Evolutionary conservation across 35 echinoderm and acorn worm genomes (phyloP).

Genomic region (Chiridota heheva): DNA sequence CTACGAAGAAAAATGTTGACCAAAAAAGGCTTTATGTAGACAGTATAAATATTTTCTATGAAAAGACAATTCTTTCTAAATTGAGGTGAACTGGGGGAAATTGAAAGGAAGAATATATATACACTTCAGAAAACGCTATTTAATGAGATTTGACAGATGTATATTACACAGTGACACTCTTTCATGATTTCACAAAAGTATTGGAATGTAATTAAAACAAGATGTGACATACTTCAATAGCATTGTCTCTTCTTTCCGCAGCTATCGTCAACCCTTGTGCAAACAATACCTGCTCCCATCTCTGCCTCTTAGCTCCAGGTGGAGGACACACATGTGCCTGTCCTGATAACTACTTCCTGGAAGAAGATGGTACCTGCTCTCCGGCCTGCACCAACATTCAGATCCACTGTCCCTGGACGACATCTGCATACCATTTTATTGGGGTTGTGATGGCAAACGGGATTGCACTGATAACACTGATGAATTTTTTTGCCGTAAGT

Average conservation of each 20-base stretch:
- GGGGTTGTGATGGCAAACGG: constrained; percentile 61
- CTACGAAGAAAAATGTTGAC: no score
- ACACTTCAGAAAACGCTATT: no score
- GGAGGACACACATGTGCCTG: constrained; percentile 23
- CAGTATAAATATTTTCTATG: no score
- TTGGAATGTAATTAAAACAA: no score
- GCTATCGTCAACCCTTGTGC: constrained; percentile 54
- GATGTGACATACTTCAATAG: no score
- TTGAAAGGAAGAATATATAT: no score
- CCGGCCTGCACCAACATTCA: constrained; percentile 42
- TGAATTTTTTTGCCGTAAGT: constrained; percentile 47
- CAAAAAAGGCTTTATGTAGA: no score
- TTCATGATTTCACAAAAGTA: no score
- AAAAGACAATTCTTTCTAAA: no score
- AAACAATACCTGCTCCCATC: constrained; percentile 48
- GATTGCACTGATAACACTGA: constrained; percentile 76
- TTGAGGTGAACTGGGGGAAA: no score
- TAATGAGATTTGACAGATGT: no score
- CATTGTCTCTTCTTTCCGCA: not conserved
- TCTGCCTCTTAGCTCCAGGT: constrained; percentile 46
- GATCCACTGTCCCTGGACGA: constrained; percentile 58
- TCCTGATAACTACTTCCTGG: constrained; percentile 48
- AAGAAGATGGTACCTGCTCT: constrained; percentile 22
- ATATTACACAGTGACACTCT: no score
- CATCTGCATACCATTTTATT: constrained; percentile 44